phyloP scores from a whole-genome alignment of 2,113 vertebrate species.

The Calyptomena viridis region DNA sequence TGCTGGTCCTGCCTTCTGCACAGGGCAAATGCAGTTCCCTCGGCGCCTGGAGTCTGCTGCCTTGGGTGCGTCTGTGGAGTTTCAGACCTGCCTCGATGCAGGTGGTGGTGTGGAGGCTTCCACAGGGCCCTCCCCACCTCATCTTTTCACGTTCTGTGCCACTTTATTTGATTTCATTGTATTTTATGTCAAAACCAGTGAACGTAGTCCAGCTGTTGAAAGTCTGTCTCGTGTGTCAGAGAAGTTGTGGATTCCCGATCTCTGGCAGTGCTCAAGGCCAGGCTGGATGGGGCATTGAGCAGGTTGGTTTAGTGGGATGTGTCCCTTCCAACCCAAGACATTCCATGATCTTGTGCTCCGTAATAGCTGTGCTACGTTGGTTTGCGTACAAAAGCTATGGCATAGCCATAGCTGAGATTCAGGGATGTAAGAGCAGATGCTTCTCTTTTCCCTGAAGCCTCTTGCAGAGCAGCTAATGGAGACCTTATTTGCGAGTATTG shows the following conservation, averaged over 20 bases:
- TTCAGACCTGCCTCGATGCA: neutral
- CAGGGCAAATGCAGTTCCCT: neutral
- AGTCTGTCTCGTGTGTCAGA: neutral
- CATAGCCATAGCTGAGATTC: neutral
- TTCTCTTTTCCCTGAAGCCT: neutral
- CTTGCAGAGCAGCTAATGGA: neutral
- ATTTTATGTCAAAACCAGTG: neutral
- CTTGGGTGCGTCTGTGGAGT: neutral
- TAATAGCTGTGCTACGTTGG: fast-evolving
- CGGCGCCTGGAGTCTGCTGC: neutral
- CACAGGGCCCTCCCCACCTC: too few species aligned
- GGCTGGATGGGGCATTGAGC: neutral
- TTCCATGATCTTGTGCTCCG: neutral
- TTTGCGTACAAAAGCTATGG: neutral
- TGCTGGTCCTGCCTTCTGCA: neutral
- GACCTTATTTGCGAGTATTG: neutral
- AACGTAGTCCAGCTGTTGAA: neutral
- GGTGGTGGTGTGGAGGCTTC: neutral
- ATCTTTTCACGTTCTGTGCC: neutral
- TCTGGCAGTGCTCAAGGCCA: neutral
- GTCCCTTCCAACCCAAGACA: neutral
- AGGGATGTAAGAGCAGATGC: neutral
- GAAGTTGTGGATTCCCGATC: neutral
- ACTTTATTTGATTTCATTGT: neutral
- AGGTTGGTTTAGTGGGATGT: neutral